Base-by-base conservation (phyloP, 2,113 vertebrate species). In the Thymallus thymallus region DNA sequence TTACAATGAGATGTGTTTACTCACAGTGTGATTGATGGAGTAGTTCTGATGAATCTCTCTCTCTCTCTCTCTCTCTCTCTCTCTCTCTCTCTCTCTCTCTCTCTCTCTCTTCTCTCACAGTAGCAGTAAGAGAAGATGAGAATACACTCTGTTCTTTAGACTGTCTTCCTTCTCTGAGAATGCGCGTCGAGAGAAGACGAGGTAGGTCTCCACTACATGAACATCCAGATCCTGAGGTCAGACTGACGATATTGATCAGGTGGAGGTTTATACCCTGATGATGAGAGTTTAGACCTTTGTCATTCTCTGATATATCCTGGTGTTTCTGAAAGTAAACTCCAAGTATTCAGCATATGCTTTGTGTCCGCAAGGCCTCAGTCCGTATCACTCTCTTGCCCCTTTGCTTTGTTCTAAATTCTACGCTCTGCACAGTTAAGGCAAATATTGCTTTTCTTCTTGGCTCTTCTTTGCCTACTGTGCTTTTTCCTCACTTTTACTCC, bases 401-500 rank as follows among this genome's bases (percentile, higher is more conserved):
- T 3, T 7, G 72, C 71, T 6, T 6, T 14, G 22, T 45, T 76
- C 55, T 85, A 79, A 82, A 73, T 76, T 69, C 74, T 78, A 35
- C 5, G 71, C 68, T 83, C 45, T 62, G 64, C 14, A 58, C 56
- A 72, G 75, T 76, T 55, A 45, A 79, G 74, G 68, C 74, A 77
- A 84, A 83, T 23, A 76, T 70, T 83, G 82, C 83, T 82, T 85
- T 85, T 81, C 84, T 79, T 74, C 80, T 29, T 80, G 80, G 66
- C 56, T 76, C 83, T 89, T 90, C 84, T 86, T 89, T 88, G 78
- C 81, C 87, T 90, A 83, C 84, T 80, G 87, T 84, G 72, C 85
- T 88, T 88, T 77, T 91, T 92, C 90, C 90, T 91, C 83, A 64
- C 82, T 83, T 75, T 60, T 7, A 41, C 9, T 41, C 35, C 35